A percentile compares a stretch with the other conserved stretches of the same genome.
phyloP scores from a whole-genome alignment of 2,888 invertebrate genomes.

The Stenchaetothrips biformis region DNA sequence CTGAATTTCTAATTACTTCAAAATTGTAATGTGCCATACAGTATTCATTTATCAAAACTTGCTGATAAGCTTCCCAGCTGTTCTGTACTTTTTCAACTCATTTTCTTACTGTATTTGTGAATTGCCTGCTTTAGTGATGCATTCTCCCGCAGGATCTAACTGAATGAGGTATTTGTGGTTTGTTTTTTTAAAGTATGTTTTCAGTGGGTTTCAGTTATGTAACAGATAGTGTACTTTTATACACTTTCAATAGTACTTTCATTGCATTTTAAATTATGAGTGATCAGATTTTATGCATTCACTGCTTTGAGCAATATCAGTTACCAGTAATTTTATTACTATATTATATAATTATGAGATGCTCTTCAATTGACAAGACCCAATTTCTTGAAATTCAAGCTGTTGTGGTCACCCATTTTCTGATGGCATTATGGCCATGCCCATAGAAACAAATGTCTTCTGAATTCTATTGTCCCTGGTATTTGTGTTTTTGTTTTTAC shows the following conservation, averaged over 20 bases:
- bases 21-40: conserved; percentile 21
- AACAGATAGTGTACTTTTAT: background rate
- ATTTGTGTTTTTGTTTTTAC: background rate
- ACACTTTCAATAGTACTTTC: background rate
- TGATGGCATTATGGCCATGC: no score
- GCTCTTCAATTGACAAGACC: no score
- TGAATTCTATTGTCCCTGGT: background rate
- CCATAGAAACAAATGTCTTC: background rate
- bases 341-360: no score
- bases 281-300: background rate
- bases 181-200: background rate
- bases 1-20: background rate
- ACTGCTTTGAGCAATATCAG: conserved; percentile 7
- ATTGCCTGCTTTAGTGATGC: background rate
- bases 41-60: background rate
- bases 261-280: background rate
- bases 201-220: background rate
- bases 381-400: no score
- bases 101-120: background rate
- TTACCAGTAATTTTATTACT: conserved; percentile 19
- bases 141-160: background rate
- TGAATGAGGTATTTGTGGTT: background rate
- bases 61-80: background rate
- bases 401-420: no score
- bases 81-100: background rate